These are phyloP conservation scores for Leptopterna dolabrata DNA, from an alignment of 2,888 invertebrate genomes.

Conservation along the genomic window DNA sequence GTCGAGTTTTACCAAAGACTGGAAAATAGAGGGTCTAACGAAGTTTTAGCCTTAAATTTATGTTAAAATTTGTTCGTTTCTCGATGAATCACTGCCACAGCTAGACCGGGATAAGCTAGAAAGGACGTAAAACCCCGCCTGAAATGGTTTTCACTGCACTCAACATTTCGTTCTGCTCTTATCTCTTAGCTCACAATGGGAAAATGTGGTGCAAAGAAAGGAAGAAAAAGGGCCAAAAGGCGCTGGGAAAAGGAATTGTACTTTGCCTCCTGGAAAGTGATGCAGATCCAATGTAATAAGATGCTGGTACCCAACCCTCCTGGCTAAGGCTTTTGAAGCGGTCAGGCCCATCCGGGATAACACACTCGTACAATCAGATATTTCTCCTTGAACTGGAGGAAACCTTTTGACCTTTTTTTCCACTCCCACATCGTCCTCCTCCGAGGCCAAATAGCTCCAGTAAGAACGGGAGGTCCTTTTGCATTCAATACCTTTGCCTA, in stretches of 20 bases:
- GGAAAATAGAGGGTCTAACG: too few species aligned
- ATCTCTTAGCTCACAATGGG: not conserved
- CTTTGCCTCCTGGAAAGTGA: conserved; percentile 38
- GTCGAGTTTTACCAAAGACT: too few species aligned
- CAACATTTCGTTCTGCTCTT: too few species aligned
- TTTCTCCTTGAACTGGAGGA: conserved; percentile 21
- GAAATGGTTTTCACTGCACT: too few species aligned
- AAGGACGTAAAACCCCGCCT: too few species aligned
- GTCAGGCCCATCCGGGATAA: conserved; percentile 45
- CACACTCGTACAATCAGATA: conserved; percentile 49
- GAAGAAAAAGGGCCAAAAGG: not conserved
- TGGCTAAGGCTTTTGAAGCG: conserved; percentile 29
- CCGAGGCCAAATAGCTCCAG: conserved; percentile 32
- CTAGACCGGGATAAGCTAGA: too few species aligned
- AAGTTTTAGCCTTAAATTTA: too few species aligned
- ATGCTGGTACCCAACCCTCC: conserved; percentile 13
- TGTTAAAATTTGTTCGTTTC: too few species aligned
- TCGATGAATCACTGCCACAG: too few species aligned
- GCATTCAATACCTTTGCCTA: conserved; percentile 42
- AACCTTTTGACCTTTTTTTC: conserved; percentile 43
- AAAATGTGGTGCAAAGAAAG: not conserved
- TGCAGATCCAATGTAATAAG: conserved; percentile 47
- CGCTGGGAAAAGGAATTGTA: conserved; percentile 27
- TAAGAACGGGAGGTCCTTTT: conserved; percentile 20
- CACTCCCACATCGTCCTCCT: not conserved